Conservation (phyloP, 1,140 invertebrate genomes). For the Batillaria attramentaria region DNA sequence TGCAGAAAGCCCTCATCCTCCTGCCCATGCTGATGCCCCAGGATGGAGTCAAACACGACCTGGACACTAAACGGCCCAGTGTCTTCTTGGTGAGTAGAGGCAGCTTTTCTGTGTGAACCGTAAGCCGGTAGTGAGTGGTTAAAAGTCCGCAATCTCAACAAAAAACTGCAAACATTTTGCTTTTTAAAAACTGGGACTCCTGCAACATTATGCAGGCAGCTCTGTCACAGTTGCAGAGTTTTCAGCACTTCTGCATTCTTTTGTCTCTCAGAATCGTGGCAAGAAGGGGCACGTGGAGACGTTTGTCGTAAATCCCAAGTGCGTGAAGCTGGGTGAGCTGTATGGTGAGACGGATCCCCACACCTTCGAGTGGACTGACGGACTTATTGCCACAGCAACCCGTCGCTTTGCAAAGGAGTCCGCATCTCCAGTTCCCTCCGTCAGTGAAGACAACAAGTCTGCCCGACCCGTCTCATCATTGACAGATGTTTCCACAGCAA, state of each 20-base stretch:
- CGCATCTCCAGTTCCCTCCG: conserved; percentile 31
- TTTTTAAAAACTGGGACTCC: too few relatives aligned
- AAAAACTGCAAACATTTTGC: too few relatives aligned
- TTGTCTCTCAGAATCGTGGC: conserved; percentile 39
- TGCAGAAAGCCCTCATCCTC: conserved; percentile 68
- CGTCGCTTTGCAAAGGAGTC: conserved; percentile 64
- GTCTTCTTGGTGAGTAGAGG: conserved; percentile 32
- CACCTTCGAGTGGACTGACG: conserved; percentile 88
- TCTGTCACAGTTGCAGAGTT: too few relatives aligned
- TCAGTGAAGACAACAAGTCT: conserved; percentile 37
- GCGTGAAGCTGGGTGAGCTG: conserved; percentile 83
- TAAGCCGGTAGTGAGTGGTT: too few relatives aligned
- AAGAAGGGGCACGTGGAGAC: conserved; percentile 73
- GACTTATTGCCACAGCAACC: conserved; percentile 71
- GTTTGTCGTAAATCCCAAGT: conserved; percentile 87
- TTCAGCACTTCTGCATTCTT: neutral
- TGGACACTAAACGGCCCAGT: conserved; percentile 43
- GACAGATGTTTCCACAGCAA: conserved; percentile 33
- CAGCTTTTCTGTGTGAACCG: too few relatives aligned
- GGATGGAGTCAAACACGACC: conserved; percentile 34
- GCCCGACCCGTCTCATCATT: conserved; percentile 36
- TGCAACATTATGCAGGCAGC: too few relatives aligned
- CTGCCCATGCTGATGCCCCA: conserved; percentile 62
- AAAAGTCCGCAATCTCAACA: too few relatives aligned
- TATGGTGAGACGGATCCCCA: conserved; percentile 88